Evolutionary conservation across 2,113 vertebrate genomes (phyloP).

Genomic region (Cairina moschata): DNA sequence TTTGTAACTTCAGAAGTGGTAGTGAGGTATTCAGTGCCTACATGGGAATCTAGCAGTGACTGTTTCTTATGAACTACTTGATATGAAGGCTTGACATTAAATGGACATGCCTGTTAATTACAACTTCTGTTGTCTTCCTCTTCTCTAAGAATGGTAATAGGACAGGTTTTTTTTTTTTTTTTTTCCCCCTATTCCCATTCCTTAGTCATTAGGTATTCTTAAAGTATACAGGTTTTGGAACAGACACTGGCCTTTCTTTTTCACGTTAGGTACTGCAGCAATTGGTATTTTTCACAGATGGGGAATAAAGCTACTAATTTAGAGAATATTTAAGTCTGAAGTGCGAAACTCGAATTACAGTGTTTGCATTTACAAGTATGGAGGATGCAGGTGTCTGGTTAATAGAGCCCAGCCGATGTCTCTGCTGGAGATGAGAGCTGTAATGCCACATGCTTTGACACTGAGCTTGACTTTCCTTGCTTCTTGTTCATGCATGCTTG

Average conservation of each 20-base stretch:
- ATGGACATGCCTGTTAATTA: neutral
- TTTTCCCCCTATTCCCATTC: neutral
- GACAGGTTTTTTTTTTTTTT: neutral
- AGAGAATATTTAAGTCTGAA: neutral
- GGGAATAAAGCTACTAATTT: neutral
- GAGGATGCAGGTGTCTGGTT: neutral
- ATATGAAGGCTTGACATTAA: neutral
- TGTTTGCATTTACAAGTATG: neutral
- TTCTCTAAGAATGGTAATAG: neutral
- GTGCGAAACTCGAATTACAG: neutral
- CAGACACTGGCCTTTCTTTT: neutral
- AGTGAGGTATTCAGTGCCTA: neutral
- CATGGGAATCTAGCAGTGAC: neutral
- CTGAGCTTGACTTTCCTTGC: neutral
- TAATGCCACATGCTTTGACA: neutral
- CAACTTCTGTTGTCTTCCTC: neutral
- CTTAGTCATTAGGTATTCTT: neutral
- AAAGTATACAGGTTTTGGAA: neutral
- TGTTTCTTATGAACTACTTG: neutral
- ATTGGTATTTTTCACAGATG: neutral
- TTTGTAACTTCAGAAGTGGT: neutral
- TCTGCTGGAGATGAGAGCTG: neutral
- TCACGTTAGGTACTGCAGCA: neutral
- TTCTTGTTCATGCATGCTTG: neutral
- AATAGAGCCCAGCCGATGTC: neutral